Percentiles rank a stretch among this genome's conserved stretches.
These are phyloP conservation scores for Synergus umbraculus DNA, from an alignment of 2,888 invertebrate genomes.

Conservation along the genomic window DNA sequence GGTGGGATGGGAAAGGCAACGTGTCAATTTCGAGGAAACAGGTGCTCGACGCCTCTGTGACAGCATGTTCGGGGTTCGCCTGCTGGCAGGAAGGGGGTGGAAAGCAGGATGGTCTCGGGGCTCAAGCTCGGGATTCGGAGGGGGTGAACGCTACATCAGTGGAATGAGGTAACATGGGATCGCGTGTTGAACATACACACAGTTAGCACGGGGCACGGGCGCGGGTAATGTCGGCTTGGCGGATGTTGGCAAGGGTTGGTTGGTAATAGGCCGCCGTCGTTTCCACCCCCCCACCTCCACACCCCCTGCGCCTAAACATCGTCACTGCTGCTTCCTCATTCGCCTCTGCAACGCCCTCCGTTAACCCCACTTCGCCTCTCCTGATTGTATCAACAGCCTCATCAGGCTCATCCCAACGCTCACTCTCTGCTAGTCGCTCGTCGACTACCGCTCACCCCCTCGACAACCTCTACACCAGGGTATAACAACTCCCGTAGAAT, in stretches of 20 bases:
- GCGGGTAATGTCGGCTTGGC: constrained; percentile 58
- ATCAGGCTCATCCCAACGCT: constrained; percentile 70
- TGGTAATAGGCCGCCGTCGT: constrained; percentile 63
- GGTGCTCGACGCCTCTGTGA: constrained; percentile 74
- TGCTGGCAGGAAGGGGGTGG: constrained; percentile 45
- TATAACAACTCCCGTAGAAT: constrained; percentile 39
- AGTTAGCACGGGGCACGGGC: constrained; percentile 62
- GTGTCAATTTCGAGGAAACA: constrained; percentile 75
- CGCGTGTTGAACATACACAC: constrained; percentile 75
- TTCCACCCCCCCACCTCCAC: constrained; percentile 44
- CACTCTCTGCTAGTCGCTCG: constrained; percentile 53
- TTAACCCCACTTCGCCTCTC: constrained; percentile 62
- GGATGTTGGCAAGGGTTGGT: constrained; percentile 66
- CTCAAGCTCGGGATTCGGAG: constrained; percentile 47
- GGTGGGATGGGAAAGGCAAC: constrained; percentile 58
- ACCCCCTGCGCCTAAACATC: not conserved
- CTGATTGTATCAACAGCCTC: constrained; percentile 76
- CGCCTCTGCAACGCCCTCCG: constrained; percentile 18
- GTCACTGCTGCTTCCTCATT: constrained; percentile 30
- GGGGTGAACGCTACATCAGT: constrained; percentile 56
- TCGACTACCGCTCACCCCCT: not conserved
- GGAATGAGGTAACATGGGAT: constrained; percentile 73
- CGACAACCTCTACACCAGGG: not conserved
- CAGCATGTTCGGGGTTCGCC: constrained; percentile 69
- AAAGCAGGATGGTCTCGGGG: constrained; percentile 43